Percentiles rank a stretch among this genome's conserved stretches.
phyloP scores from a whole-genome alignment of 2,888 invertebrate genomes.

The Acronicta leporina region DNA sequence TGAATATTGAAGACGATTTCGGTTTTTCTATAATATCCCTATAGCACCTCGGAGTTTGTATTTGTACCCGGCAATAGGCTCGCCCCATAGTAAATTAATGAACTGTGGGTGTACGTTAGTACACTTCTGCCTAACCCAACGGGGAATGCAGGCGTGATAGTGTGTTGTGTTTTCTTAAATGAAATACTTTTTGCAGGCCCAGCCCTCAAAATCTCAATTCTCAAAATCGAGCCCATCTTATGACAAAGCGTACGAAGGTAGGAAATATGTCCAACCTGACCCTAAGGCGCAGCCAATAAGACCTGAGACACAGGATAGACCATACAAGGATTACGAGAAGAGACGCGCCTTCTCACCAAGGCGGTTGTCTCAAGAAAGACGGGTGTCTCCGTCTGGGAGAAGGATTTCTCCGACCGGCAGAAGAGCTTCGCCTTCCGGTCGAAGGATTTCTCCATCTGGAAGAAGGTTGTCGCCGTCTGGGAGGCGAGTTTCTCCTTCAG shows the following conservation, averaged over 20 bases:
- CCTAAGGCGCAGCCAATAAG: constrained; percentile 28
- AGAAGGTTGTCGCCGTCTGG: constrained; percentile 47
- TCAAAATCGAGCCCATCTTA: constrained; percentile 29
- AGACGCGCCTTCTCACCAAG: constrained; percentile 47
- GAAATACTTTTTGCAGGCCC: constrained; percentile 30
- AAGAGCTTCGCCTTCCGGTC: constrained; percentile 45
- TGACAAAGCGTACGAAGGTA: constrained; percentile 58
- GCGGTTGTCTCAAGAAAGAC: constrained; percentile 26
- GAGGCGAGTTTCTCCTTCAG: constrained; percentile 44
- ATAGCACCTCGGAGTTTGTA: too few species aligned
- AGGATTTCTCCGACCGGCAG: constrained; percentile 38
- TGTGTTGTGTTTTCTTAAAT: too few species aligned
- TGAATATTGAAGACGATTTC: too few species aligned
- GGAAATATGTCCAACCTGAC: constrained; percentile 51
- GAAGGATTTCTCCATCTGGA: constrained; percentile 37
- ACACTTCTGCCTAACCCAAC: too few species aligned
- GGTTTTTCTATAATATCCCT: too few species aligned
- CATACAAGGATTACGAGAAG: constrained; percentile 53
- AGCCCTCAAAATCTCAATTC: constrained; percentile 50
- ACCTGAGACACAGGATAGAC: constrained; percentile 46
- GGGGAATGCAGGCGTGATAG: too few species aligned
- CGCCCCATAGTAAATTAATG: too few species aligned
- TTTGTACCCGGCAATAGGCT: too few species aligned
- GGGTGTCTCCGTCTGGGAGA: constrained; percentile 28
- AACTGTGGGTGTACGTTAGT: too few species aligned